phyloP scores from a whole-genome alignment of 2,113 vertebrate genomes.

The Sapajus apella region DNA sequence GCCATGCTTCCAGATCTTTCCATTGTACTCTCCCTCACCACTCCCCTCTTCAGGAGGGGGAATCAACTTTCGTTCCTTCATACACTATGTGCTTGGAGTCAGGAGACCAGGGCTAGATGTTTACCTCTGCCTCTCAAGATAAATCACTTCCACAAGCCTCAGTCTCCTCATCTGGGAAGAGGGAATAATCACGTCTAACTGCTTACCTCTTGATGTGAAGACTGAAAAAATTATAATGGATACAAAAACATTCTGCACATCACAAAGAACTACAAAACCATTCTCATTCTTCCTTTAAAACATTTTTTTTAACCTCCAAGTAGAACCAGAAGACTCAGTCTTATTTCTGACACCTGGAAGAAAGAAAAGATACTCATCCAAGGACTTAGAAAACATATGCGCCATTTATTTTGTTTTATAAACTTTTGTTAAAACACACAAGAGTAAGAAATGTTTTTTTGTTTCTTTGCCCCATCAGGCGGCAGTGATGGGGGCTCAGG shows the following conservation, averaged over 20 bases:
- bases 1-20: neutral
- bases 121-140: neutral
- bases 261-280: neutral
- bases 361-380: constrained; percentile 72
- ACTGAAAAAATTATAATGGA: neutral
- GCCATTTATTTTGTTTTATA: constrained; percentile 82
- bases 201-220: neutral
- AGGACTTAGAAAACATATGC: constrained; percentile 85
- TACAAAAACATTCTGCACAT: neutral
- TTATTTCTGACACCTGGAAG: neutral
- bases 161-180: neutral
- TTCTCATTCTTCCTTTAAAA: neutral
- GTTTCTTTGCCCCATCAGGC: constrained; percentile 70
- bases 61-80: neutral
- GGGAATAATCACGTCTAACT: neutral
- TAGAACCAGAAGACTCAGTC: too few species aligned
- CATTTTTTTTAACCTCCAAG: too few species aligned
- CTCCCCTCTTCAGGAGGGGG: neutral
- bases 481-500: constrained; percentile 55
- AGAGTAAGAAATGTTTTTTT: constrained; percentile 81
- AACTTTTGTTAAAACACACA: constrained; percentile 79
- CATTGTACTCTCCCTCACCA: neutral
- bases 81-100: neutral
- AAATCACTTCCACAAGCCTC: neutral
- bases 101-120: neutral